Conservation (phyloP, 2,113 vertebrate genomes). For the Hippopotamus amphibius region DNA sequence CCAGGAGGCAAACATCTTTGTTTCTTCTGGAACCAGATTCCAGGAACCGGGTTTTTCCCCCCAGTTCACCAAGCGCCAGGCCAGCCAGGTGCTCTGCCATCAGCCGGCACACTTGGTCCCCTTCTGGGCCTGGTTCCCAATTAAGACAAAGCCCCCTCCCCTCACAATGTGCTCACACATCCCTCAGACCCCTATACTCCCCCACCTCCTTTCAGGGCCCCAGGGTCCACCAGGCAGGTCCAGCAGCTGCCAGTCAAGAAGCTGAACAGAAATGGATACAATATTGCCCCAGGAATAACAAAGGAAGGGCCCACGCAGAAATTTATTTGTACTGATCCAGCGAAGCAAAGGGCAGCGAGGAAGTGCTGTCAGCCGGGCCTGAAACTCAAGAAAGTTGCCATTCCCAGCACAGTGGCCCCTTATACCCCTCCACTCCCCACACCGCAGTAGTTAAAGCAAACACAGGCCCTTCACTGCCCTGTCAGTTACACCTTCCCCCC, state of each 20-base stretch:
- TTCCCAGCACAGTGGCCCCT: constrained; percentile 86
- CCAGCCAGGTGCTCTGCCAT: constrained; percentile 54
- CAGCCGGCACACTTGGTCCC: background rate
- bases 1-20: constrained; percentile 70
- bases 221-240: constrained; percentile 65
- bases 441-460: constrained; percentile 90
- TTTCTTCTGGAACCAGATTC: constrained; percentile 73
- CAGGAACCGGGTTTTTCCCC: constrained; percentile 51
- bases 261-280: constrained; percentile 36
- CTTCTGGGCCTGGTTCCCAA: background rate
- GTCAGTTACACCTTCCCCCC: constrained; percentile 90
- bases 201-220: background rate
- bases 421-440: constrained; percentile 87
- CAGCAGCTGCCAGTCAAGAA: constrained; percentile 19
- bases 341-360: constrained; percentile 83
- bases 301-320: constrained; percentile 75
- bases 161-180: background rate
- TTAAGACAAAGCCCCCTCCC: background rate
- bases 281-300: constrained; percentile 59
- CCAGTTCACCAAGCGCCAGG: background rate
- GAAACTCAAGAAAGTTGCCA: constrained; percentile 87
- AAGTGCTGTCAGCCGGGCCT: constrained; percentile 87
- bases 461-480: constrained; percentile 89
- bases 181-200: background rate
- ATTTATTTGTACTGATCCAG: constrained; percentile 87